Percentiles rank a stretch among this genome's conserved stretches.
phyloP scores from a whole-genome alignment of 2,113 vertebrate genomes.

The Odocoileus virginianus region DNA sequence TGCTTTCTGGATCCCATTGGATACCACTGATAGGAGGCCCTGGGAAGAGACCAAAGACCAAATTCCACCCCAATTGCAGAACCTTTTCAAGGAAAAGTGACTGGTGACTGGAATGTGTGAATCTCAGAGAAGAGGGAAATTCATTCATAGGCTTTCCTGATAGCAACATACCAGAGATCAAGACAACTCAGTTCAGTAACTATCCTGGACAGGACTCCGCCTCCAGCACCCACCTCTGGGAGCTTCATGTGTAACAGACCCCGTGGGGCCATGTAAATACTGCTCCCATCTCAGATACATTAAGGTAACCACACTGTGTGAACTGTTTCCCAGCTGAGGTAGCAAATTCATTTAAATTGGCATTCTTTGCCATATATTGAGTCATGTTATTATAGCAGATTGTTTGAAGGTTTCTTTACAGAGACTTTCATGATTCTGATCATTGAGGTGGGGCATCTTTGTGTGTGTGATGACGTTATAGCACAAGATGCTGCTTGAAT shows the following conservation, averaged over 20 bases:
- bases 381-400: not conserved
- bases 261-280: fast-evolving
- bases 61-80: not conserved
- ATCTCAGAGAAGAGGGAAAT: not conserved
- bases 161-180: not conserved
- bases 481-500: not conserved
- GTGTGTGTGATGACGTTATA: not conserved
- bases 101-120: not conserved
- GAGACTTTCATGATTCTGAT: not conserved
- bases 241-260: not conserved
- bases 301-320: not conserved
- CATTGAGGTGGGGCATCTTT: not conserved
- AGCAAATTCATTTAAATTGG: not conserved
- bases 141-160: not conserved
- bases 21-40: not conserved
- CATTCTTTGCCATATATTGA: not conserved
- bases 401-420: not conserved
- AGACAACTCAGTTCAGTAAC: not conserved
- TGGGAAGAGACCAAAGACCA: not conserved
- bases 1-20: not conserved
- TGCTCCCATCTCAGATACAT: not conserved
- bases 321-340: not conserved
- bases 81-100: not conserved
- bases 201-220: not conserved
- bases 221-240: not conserved